Base-by-base conservation (phyloP, 2,797 vertebrate species). In the Eospalax fontanierii region DNA sequence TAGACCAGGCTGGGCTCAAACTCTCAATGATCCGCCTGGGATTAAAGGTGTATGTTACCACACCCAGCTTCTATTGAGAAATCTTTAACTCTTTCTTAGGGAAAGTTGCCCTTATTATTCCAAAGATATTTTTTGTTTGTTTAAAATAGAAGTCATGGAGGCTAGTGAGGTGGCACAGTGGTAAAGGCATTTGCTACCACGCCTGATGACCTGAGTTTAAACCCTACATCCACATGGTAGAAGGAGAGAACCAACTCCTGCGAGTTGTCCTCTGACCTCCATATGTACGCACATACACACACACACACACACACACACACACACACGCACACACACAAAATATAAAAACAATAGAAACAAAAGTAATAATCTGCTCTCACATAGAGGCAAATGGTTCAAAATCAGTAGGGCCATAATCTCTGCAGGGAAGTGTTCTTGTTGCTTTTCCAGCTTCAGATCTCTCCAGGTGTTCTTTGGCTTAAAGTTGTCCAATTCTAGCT, bases 121-220 rank as follows among this genome's bases (percentile, higher is more conserved):
- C 10, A 66, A 63, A 22, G 30, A 61, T 43, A 3, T 59, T 89
- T 66, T 93, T 88, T 61, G 4, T 75, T 87, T 35, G 70, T 85
- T 76, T 73, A 50, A 93, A 94, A n/a, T 50, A 88, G 54, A 94
- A 94, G 61, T 84, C 61, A 43, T 26, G 28, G 59, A 3, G 38
- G 9, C 79, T 43, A 57, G 3, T 5, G 26, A 30, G 57, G 63
- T 81, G 35, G 16, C 79, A 6, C 18, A 15, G 28, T 40, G 79
- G 1, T 28, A 59, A 81, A 61, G 22, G 59, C 28, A 5, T 35
- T 81, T 40, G 26, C 35, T 81, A 35, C 24, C 35, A 40, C 40
- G 26, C 26, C 59, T 63, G 16, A 82, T 43, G 38, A 12, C 59
- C 38, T 21, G 59, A 65, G 59, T 82, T 82, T 21, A 30, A 43